A percentile compares a stretch with the other conserved stretches of the same genome.
Conservation (phyloP, 2,113 vertebrate species). For the Nothocercus julius region DNA sequence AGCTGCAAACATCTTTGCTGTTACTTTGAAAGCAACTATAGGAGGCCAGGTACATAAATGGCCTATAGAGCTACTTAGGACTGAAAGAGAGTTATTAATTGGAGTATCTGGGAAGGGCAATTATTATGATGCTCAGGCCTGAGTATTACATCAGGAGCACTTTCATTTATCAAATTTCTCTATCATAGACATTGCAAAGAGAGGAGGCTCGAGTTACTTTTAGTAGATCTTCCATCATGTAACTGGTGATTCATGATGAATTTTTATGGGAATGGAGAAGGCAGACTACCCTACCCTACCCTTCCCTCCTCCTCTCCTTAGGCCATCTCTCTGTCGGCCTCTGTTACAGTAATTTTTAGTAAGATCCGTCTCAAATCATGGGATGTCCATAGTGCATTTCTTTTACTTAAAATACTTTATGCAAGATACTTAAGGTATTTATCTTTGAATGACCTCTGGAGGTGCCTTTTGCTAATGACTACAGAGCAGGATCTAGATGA, state of each 20-base stretch:
- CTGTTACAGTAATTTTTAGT: no score
- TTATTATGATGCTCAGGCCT: not conserved
- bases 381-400: no score
- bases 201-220: not conserved
- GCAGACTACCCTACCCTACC: no score
- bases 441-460: not conserved
- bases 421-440: no score
- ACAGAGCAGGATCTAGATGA: not conserved
- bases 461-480: not conserved
- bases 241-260: no score
- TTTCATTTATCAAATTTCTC: not conserved
- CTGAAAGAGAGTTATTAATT: not conserved
- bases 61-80: not conserved
- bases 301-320: no score
- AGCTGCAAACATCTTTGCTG: not conserved
- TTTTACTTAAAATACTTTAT: no score
- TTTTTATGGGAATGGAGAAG: no score
- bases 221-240: no score
- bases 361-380: no score
- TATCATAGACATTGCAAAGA: not conserved
- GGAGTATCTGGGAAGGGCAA: not conserved
- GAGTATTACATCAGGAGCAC: not conserved
- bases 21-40: not conserved
- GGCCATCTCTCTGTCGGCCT: no score
- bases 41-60: not conserved